A percentile compares a stretch with the other conserved stretches of the same genome.
phyloP scores from a whole-genome alignment of 2,113 vertebrate species.

The Rhabdomys dilectus region DNA sequence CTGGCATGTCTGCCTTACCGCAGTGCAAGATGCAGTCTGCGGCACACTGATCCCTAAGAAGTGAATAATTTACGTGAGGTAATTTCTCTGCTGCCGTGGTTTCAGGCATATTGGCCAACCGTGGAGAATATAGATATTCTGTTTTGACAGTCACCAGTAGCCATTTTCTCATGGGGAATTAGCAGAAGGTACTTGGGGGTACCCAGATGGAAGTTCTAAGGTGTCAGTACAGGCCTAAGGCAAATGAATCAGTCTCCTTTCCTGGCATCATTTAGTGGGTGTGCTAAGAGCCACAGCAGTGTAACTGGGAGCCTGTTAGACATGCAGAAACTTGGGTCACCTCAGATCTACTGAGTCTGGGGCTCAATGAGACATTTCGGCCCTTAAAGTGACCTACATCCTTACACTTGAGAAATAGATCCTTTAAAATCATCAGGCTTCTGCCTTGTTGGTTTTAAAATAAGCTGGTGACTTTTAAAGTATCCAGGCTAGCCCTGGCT shows the following conservation, averaged over 20 bases:
- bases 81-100: conserved; percentile 35
- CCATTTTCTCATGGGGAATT: not conserved
- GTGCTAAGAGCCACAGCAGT: not conserved
- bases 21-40: conserved; percentile 37
- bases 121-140: not conserved
- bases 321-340: not conserved
- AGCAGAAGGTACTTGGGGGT: not conserved
- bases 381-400: not conserved
- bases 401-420: not conserved
- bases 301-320: not conserved
- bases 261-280: not conserved
- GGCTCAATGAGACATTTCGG: not conserved
- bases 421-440: not conserved
- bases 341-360: not conserved
- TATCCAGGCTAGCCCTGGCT: not conserved
- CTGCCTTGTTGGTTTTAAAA: not conserved
- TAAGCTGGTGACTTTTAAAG: not conserved
- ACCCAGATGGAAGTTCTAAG: not conserved
- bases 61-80: conserved; percentile 58
- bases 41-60: conserved; percentile 37
- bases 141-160: not conserved
- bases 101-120: conserved; percentile 19
- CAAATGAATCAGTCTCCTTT: not conserved
- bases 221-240: not conserved
- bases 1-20: conserved; percentile 58